Evolutionary conservation across 2,888 invertebrate species (phyloP).

Genomic region (Pyrrhia umbra): DNA sequence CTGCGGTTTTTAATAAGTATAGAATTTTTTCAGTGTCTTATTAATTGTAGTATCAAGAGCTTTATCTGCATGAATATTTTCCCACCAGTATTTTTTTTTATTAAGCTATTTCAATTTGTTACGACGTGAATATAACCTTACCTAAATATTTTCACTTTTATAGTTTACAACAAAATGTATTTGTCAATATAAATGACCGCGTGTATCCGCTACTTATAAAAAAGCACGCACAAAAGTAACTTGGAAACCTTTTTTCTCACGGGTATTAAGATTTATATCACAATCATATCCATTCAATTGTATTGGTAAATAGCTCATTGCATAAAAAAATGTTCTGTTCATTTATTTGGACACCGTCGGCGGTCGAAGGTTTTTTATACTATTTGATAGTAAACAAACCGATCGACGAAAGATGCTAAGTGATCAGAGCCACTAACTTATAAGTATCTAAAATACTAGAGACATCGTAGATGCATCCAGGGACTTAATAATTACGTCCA

Average conservation of each 20-base stretch:
- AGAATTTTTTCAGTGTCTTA: too few species aligned
- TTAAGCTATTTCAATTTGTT: constrained; percentile 18
- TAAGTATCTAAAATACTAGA: too few species aligned
- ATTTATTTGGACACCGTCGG: not conserved
- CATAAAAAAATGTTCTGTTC: constrained; percentile 1
- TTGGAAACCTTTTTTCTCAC: constrained; percentile 25
- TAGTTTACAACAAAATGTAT: not conserved
- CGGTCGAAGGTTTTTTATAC: not conserved
- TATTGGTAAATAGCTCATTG: constrained; percentile 4
- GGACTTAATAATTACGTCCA: too few species aligned
- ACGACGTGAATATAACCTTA: too few species aligned
- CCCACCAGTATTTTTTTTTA: not conserved
- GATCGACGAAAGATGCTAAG: too few species aligned
- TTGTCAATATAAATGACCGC: constrained; percentile 22
- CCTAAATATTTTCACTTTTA: constrained; percentile 27
- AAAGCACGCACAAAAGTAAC: constrained; percentile 9
- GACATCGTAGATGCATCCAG: too few species aligned
- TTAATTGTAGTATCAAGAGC: too few species aligned
- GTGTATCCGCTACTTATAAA: not conserved
- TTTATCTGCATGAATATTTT: too few species aligned
- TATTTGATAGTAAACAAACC: not conserved
- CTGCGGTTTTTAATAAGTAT: too few species aligned
- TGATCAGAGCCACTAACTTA: too few species aligned
- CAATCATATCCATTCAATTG: not conserved
- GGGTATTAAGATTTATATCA: constrained; percentile 1